Percentiles rank a stretch among this genome's conserved stretches.
These are phyloP conservation scores for Hirtodrosophila trivittata DNA, from an alignment of 2,888 invertebrate genomes.

Conservation along the genomic window DNA sequence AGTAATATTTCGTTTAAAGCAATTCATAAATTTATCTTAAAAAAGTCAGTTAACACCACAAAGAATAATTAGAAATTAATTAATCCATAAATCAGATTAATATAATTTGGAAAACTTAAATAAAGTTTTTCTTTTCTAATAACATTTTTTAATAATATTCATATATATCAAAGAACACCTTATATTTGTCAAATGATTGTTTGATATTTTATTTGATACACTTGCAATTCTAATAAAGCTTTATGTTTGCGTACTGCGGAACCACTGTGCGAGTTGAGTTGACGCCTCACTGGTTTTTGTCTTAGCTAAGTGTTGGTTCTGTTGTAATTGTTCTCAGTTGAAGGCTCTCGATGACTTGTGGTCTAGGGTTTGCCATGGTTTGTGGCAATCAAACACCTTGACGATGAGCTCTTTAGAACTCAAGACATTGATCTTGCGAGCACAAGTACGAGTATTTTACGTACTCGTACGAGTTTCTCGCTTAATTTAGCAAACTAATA, in stretches of 20 bases:
- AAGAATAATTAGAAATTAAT: too few relatives aligned
- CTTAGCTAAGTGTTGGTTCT: constrained; percentile 13
- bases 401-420: constrained; percentile 9
- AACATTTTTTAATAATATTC: too few relatives aligned
- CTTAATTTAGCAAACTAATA: background rate
- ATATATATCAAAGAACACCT: too few relatives aligned
- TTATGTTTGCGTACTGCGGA: too few relatives aligned
- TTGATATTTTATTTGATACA: background rate
- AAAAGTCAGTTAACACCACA: too few relatives aligned
- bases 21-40: too few relatives aligned
- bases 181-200: too few relatives aligned
- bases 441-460: background rate
- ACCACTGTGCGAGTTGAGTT: constrained; percentile 2
- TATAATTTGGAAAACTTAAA: too few relatives aligned
- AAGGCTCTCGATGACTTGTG: constrained; percentile 43
- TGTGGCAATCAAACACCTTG: constrained; percentile 23
- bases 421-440: constrained; percentile 57
- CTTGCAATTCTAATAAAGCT: too few relatives aligned
- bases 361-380: constrained; percentile 24
- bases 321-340: constrained; percentile 31
- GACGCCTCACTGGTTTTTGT: constrained; percentile 12
- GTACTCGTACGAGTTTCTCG: background rate
- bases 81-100: too few relatives aligned
- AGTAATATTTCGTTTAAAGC: background rate
- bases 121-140: too few relatives aligned